Conservation (phyloP, 1,140 invertebrate species). For the Rhopalosiphum maidis region DNA sequence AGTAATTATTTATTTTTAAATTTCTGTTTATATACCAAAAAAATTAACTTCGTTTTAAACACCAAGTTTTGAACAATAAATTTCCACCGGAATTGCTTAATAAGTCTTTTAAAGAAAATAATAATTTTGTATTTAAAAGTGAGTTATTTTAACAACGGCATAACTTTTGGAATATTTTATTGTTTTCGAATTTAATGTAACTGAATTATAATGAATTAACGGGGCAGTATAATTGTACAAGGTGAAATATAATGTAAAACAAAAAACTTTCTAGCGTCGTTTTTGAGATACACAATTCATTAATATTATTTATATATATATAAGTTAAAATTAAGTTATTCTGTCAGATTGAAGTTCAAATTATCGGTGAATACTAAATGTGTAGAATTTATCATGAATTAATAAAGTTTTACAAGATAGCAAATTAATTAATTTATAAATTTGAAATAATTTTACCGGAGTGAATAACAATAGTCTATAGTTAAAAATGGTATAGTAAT, state of each 20-base stretch:
- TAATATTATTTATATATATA: neutral
- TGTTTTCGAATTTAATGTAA: neutral
- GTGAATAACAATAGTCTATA: neutral
- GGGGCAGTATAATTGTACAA: neutral
- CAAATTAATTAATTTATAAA: neutral
- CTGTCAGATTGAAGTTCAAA: neutral
- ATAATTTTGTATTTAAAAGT: neutral
- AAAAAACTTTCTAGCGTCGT: neutral
- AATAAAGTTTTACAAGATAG: neutral
- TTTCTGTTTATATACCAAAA: neutral
- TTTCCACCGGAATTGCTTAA: neutral
- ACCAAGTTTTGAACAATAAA: neutral
- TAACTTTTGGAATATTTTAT: conserved; percentile 2
- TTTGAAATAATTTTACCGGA: neutral
- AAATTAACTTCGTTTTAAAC: neutral
- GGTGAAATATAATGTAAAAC: neutral
- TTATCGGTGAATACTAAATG: neutral
- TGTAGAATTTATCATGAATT: neutral
- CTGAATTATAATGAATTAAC: neutral
- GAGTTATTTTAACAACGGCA: neutral
- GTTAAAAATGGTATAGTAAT: neutral
- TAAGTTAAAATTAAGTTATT: neutral
- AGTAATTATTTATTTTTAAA: neutral
- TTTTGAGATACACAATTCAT: neutral
- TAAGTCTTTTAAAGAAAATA: neutral